These are phyloP conservation scores for Actenoides lindsayi DNA, from an alignment of 2,113 vertebrate species.

Conservation along the genomic window DNA sequence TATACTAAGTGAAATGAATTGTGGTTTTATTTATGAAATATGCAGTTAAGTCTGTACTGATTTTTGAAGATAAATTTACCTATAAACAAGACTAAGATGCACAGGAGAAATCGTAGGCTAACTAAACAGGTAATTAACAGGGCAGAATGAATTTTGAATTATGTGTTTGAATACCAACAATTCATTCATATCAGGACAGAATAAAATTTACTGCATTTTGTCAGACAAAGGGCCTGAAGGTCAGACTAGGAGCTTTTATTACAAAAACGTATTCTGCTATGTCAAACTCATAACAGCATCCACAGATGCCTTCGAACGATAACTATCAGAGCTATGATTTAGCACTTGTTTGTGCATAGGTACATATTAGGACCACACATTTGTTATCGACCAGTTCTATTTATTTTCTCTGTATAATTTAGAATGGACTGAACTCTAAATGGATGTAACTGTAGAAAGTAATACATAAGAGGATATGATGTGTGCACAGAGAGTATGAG, in stretches of 20 bases:
- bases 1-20: background rate
- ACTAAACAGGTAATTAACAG: background rate
- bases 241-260: background rate
- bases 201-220: accelerated
- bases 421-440: background rate
- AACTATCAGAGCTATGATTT: background rate
- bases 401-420: background rate
- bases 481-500: background rate
- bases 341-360: background rate
- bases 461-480: background rate
- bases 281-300: background rate
- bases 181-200: background rate
- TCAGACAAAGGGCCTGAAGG: background rate
- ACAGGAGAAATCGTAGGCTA: background rate
- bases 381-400: background rate
- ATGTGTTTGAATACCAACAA: background rate
- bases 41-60: background rate
- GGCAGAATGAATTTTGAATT: background rate
- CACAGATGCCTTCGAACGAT: background rate
- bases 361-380: background rate
- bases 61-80: background rate
- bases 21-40: background rate
- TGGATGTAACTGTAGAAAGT: background rate
- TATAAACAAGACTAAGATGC: background rate
- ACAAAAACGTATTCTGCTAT: accelerated